Evolutionary conservation across 2,797 vertebrate species (phyloP), one percentile per base, ranked within the genome.

Genomic region (Microctenopoma lineatum): DNA sequence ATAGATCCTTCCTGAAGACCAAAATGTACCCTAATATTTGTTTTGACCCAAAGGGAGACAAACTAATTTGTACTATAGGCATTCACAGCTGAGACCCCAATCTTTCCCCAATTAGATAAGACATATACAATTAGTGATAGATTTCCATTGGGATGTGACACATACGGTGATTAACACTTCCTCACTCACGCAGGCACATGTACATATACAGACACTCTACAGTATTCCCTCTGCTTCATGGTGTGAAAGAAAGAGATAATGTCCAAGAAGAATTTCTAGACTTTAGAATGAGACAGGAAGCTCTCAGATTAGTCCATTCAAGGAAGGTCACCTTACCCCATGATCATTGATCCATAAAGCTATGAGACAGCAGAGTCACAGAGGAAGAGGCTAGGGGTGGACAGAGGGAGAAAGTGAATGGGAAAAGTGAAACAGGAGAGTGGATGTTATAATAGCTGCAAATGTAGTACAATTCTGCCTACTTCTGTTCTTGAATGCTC

Each of bases 291-390:
- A 80, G 51, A n/a, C 45, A 62, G 61, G 16, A 39, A 56, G 70
- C 59, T 70, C 45, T 64, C 1, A 15, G 54, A 85, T 75, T 78
- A 80, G 77, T 76, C 25, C 13, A 21, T 16, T 10, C 0, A 21
- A 81, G 48, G 70, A 89, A 90, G 84, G 89, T 87, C 84, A 91
- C 84, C 82, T 89, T 84, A 45, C 52, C 67, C 36, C 59, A 29
- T 15, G 44, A 66, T 46, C 66, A 90, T 75, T 73, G 78, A 91
- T 86, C 75, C 64, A 83, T 86, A 81, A 87, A 83, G 69, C 63
- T 55, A 47, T 70, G 29, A 84, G 63, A 63, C 61, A 51, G 61
- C 48, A 70, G 50, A 73, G 36, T 53, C 38, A 36, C 27, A 52
- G 52, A 54, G 34, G 62, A 41, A 16, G 27, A 66, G 42, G 63